Evolutionary conservation across 1,140 invertebrate species (phyloP), one percentile per base, ranked within the genome.

Genomic region (Solenopsis fugax): DNA sequence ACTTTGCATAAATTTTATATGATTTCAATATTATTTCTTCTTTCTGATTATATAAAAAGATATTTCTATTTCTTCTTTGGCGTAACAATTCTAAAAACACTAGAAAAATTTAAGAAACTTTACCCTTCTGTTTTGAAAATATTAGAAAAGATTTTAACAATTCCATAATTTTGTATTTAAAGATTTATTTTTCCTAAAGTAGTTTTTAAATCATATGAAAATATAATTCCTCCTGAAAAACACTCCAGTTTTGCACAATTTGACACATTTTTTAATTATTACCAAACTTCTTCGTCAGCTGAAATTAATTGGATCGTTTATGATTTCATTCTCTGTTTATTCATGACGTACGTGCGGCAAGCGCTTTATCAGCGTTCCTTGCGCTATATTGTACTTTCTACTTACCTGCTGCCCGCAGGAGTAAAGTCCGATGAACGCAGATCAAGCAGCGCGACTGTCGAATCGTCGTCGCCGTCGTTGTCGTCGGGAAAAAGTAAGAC

Each of bases 341-440:
- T 37, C 56, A 5, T 2, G 24, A 12, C 24, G 41, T 34, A 45
- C 12, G 21, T 45, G 13, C 48, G 4, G 60, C 48, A 21, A 37
- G 87, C 56, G 73, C 56, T 80, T 89, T 85, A 88, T 90, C 86
- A 64, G 62, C 75, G 12, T 34, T 72, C 69, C 85, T 88, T 80
- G 73, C 72, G 67, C 86, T 88, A 72, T 80, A 24, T 69, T 48
- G 65, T 69, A 90, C 73, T 88, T 90, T 89, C 86, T 81, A 88
- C 72, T 78, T 24, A 21, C 21, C 21, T 65, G 60, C 48, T 60
- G 29, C 72, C 78, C 56, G 54, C 87, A 82, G 75, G 76, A 60
- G 73, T 73, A 78, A 75, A 85, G 29, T 73, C 72, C 69, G 75
- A 80, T 48, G 64, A 73, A 72, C 75, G 72, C 86, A 67, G 67